These are phyloP conservation scores for Darevskia nairensis DNA, from an alignment of 2,797 vertebrate genomes.

Conservation along the genomic window DNA sequence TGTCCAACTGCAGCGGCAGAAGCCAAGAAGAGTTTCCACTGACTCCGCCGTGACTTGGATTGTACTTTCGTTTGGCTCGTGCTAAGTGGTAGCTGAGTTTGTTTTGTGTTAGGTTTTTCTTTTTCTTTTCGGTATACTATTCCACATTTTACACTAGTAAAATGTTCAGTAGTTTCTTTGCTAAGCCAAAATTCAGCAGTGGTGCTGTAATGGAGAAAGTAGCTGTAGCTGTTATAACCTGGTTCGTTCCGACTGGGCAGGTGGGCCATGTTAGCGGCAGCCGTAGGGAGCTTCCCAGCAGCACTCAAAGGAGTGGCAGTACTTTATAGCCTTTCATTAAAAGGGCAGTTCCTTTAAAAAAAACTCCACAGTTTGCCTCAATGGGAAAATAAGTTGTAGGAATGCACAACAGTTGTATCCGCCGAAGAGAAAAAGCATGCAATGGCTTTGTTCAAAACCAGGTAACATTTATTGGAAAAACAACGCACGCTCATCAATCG, in stretches of 20 bases:
- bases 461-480: not conserved
- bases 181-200: constrained; percentile 40
- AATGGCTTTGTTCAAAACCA: not conserved
- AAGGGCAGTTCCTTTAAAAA: not conserved
- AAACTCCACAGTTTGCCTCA: not conserved
- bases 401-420: too few relatives aligned
- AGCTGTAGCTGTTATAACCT: not conserved
- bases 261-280: not conserved
- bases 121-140: not conserved
- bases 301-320: not conserved
- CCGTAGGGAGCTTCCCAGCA: not conserved
- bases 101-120: not conserved
- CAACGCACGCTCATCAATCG: not conserved
- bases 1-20: constrained; percentile 6
- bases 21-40: constrained; percentile 8
- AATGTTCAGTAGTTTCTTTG: constrained; percentile 42
- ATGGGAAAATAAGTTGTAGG: not conserved
- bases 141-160: constrained; percentile 33
- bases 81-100: not conserved
- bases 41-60: not conserved
- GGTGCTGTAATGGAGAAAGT: constrained; percentile 36
- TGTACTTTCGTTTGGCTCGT: not conserved
- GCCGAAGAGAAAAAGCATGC: not conserved
- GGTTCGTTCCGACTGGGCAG: not conserved
- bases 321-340: not conserved